Evolutionary conservation across 1,140 invertebrate species (phyloP).

Genomic region (Babylonia areolata): DNA sequence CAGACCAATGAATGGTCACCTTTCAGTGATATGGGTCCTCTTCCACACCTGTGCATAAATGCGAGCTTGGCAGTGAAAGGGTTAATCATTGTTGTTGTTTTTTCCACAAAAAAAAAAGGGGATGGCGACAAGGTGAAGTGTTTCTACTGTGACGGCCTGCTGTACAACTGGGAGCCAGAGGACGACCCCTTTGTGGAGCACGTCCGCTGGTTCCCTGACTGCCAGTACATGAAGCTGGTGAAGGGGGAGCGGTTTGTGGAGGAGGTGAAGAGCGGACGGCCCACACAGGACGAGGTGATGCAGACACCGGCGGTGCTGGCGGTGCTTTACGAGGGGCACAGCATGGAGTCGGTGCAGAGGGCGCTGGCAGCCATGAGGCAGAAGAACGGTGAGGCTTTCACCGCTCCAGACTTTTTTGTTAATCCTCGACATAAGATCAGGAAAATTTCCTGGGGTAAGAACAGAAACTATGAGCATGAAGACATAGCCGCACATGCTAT

Average conservation of each 20-base stretch:
- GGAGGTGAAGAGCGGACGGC: conserved; percentile 21
- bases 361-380: conserved; percentile 14
- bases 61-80: too few relatives aligned
- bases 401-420: too few relatives aligned
- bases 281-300: conserved; percentile 3
- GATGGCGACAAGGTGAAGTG: conserved; percentile 62
- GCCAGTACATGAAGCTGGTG: conserved; percentile 41
- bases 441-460: not conserved
- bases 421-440: not conserved
- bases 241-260: conserved; percentile 47
- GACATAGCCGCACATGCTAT: too few relatives aligned
- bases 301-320: conserved; percentile 30
- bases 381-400: conserved; percentile 20
- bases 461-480: not conserved
- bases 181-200: conserved; percentile 64
- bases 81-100: too few relatives aligned
- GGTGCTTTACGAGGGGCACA: conserved; percentile 27
- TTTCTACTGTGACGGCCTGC: conserved; percentile 62
- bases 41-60: too few relatives aligned
- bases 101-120: conserved; percentile 22
- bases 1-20: too few relatives aligned
- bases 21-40: too few relatives aligned
- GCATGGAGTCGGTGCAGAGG: not conserved
- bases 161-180: conserved; percentile 62
- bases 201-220: conserved; percentile 57